Evolutionary conservation across 2,888 invertebrate genomes (phyloP).

Genomic region (Ornithoptera alexandrae): DNA sequence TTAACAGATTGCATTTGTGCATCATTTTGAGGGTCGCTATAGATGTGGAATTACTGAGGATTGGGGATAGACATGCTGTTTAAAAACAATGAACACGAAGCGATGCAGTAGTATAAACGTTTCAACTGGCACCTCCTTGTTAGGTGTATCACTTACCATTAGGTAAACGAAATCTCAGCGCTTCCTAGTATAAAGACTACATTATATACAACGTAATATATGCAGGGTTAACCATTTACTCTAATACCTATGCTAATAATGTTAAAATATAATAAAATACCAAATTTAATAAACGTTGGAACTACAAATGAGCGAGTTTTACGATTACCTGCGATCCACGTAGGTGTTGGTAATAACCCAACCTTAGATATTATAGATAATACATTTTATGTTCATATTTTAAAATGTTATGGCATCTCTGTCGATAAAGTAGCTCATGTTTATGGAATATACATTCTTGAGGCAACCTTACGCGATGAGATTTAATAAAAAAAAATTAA

Average conservation of each 20-base stretch:
- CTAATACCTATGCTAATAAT: conserved; percentile 1
- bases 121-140: too few relatives aligned
- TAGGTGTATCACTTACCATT: too few relatives aligned
- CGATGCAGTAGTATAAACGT: too few relatives aligned
- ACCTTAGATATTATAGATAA: conserved; percentile 16
- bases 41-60: too few relatives aligned
- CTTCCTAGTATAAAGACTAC: background rate
- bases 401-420: conserved; percentile 13
- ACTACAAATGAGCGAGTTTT: conserved; percentile 10
- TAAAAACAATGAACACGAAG: too few relatives aligned
- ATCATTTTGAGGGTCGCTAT: too few relatives aligned
- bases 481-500: background rate
- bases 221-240: background rate
- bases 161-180: background rate
- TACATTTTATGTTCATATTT: conserved; percentile 22
- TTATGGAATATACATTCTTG: background rate
- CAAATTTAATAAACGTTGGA: conserved; percentile 7
- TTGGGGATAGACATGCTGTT: too few relatives aligned
- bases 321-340: conserved; percentile 11
- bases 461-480: background rate
- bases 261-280: background rate
- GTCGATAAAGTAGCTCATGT: background rate
- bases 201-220: background rate
- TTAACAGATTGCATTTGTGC: too few relatives aligned
- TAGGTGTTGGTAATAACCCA: conserved; percentile 18